These are phyloP conservation scores for Helicoverpa armigera DNA, from an alignment of 1,140 invertebrate genomes.

Conservation along the genomic window DNA sequence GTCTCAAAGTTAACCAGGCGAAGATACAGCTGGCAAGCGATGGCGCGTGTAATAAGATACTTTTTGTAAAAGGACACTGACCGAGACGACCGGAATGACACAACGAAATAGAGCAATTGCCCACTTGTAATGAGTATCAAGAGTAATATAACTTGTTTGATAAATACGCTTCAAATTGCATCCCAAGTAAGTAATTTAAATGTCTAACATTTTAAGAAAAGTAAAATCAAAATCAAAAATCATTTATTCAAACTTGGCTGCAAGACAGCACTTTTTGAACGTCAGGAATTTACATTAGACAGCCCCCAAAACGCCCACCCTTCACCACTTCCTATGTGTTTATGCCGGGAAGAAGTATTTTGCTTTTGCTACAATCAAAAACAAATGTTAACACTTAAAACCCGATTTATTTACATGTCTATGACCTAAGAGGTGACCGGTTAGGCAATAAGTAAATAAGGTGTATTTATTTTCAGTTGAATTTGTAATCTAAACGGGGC, in stretches of 20 bases:
- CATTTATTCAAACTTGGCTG: no score
- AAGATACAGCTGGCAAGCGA: conserved; percentile 14
- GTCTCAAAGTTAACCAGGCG: neutral
- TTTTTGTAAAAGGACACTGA: conserved; percentile 23
- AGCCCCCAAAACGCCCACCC: no score
- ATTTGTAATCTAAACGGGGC: neutral
- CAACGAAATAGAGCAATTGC: conserved; percentile 10
- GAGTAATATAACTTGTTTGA: neutral
- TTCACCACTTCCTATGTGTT: no score
- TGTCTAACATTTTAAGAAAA: no score
- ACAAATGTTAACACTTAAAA: no score
- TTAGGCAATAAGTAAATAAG: neutral
- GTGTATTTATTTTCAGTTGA: neutral
- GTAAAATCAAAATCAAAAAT: no score
- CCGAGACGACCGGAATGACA: conserved; percentile 20
- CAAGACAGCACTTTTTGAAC: no score
- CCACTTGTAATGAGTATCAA: conserved; percentile 1
- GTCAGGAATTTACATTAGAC: no score
- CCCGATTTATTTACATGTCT: no score
- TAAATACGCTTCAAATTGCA: neutral
- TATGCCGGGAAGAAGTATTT: no score
- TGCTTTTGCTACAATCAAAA: no score
- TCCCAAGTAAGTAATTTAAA: neutral
- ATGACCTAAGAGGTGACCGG: neutral
- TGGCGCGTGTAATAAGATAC: conserved; percentile 20